Evolutionary conservation across 2,797 vertebrate genomes (phyloP).

Genomic region (Megaceryle alcyon): DNA sequence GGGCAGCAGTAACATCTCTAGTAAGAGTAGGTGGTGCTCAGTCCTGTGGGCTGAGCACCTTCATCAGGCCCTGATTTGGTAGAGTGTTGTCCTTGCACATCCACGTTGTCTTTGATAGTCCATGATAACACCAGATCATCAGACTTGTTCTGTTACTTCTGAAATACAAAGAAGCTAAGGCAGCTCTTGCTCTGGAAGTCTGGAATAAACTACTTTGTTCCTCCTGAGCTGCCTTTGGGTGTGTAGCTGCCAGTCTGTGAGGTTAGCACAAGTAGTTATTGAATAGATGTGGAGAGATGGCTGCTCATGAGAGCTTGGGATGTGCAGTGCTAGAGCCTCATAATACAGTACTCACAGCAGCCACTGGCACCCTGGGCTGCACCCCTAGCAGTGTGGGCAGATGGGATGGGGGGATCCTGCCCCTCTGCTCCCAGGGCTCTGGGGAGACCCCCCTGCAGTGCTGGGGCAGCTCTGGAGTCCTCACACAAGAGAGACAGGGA

Average conservation of each 20-base stretch:
- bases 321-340: too few species aligned
- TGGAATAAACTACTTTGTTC: neutral
- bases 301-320: neutral
- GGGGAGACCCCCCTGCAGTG: too few species aligned
- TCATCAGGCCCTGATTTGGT: neutral
- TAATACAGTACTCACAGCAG: neutral
- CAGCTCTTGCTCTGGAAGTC: neutral
- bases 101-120: neutral
- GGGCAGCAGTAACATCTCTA: neutral
- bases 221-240: neutral
- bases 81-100: neutral
- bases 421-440: too few species aligned
- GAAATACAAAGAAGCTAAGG: neutral
- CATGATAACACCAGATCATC: neutral
- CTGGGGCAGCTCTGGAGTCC: too few species aligned
- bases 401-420: too few species aligned
- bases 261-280: rapidly evolving
- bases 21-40: neutral
- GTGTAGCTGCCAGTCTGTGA: neutral
- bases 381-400: too few species aligned
- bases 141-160: neutral
- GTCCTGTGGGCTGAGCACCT: neutral
- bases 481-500: too few species aligned
- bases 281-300: neutral
- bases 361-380: too few species aligned